phyloP scores from a whole-genome alignment of 2,888 invertebrate genomes.

The Drosophila infuscata region DNA sequence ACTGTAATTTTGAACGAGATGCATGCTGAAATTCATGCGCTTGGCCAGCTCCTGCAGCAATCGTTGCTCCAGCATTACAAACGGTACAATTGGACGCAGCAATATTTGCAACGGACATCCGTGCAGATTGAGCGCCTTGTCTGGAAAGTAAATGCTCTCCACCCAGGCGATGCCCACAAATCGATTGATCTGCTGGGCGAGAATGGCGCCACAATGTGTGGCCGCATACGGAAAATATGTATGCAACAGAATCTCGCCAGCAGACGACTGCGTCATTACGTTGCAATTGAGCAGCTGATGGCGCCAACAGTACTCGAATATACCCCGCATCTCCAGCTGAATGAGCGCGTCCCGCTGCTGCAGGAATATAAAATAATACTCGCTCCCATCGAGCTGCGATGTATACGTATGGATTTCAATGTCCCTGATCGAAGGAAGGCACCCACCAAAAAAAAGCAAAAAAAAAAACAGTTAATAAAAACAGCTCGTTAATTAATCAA shows the following conservation, averaged over 20 bases:
- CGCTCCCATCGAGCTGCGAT: conserved; percentile 54
- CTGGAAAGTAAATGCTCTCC: background rate
- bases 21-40: background rate
- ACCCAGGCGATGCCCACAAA: background rate
- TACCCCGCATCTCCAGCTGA: background rate
- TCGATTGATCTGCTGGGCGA: background rate
- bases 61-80: background rate
- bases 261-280: conserved; percentile 65
- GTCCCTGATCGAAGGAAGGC: background rate
- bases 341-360: background rate
- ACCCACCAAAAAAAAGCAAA: background rate
- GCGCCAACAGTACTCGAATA: background rate
- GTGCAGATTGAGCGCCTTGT: conserved; percentile 9
- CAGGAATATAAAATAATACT: conserved; percentile 72
- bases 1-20: background rate
- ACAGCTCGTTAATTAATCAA: background rate
- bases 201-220: conserved; percentile 42
- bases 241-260: conserved; percentile 64
- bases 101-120: conserved; percentile 56
- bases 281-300: conserved; percentile 74
- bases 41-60: background rate
- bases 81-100: conserved; percentile 26
- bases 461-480: background rate
- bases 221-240: conserved; percentile 73
- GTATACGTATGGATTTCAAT: conserved; percentile 45